These are phyloP conservation scores for Osmoderma eremita DNA, from an alignment of 2,888 invertebrate species.

Conservation along the genomic window DNA sequence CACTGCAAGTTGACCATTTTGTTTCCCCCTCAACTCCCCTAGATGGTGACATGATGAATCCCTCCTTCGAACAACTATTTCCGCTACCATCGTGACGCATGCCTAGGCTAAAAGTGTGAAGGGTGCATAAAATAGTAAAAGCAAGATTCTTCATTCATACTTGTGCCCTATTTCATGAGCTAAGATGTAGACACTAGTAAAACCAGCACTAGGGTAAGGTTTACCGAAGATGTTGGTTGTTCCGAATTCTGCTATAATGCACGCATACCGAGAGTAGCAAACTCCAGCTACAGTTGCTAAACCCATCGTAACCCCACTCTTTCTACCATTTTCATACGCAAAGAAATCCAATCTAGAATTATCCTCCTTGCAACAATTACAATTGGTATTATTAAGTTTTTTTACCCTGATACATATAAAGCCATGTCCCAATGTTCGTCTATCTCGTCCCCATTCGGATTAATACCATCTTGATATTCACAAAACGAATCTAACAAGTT, in stretches of 20 bases:
- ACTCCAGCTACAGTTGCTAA: slow-evolving; percentile 83
- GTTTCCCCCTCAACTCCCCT: slow-evolving; percentile 82
- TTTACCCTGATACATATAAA: slow-evolving; percentile 77
- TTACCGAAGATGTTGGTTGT: slow-evolving; percentile 77
- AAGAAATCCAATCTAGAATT: slow-evolving; percentile 75
- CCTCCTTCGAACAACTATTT: slow-evolving; percentile 78
- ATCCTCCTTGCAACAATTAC: not conserved
- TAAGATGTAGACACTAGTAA: slow-evolving; percentile 82
- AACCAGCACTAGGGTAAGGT: slow-evolving; percentile 85
- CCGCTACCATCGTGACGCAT: slow-evolving; percentile 83
- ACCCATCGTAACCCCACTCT: slow-evolving; percentile 82
- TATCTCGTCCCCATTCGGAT: slow-evolving; percentile 73
- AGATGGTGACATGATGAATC: slow-evolving; percentile 85
- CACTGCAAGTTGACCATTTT: slow-evolving; percentile 81
- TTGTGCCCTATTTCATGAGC: slow-evolving; percentile 88
- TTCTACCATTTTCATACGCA: slow-evolving; percentile 74
- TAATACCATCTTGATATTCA: slow-evolving; percentile 73
- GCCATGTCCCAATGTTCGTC: slow-evolving; percentile 85
- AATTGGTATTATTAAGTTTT: slow-evolving; percentile 13
- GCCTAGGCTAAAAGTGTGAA: slow-evolving; percentile 69
- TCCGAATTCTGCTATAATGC: slow-evolving; percentile 83
- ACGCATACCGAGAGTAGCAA: slow-evolving; percentile 76
- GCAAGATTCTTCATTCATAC: slow-evolving; percentile 62
- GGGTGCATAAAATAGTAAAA: not conserved
- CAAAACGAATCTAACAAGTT: slow-evolving; percentile 79